phyloP scores from a whole-genome alignment of 2,113 vertebrate genomes.

The Rhizomys pruinosus region DNA sequence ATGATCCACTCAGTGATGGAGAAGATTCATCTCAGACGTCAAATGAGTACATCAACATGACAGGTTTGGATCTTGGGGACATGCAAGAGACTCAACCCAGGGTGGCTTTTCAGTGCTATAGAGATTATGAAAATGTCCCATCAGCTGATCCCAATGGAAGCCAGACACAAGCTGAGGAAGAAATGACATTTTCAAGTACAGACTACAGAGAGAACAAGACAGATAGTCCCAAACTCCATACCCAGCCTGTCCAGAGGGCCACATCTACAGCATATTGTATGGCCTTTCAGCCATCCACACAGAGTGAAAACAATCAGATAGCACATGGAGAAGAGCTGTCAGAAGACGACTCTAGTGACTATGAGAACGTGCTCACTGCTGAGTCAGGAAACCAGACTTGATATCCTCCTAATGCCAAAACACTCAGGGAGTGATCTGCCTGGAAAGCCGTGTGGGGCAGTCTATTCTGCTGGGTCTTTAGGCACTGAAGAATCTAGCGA shows the following conservation, averaged over 20 bases:
- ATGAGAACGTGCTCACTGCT: slow-evolving; percentile 55
- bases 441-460: neutral
- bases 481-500: neutral
- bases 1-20: slow-evolving; percentile 17
- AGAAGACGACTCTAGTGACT: slow-evolving; percentile 46
- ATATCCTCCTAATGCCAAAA: neutral
- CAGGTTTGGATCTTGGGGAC: slow-evolving; percentile 15
- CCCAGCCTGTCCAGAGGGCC: neutral
- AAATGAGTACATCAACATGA: slow-evolving; percentile 75
- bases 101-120: neutral
- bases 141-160: neutral
- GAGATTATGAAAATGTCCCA: slow-evolving; percentile 74
- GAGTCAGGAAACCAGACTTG: neutral
- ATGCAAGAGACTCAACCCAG: neutral
- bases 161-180: neutral
- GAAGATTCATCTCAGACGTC: slow-evolving; percentile 72
- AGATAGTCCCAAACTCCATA: neutral
- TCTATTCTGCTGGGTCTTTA: neutral
- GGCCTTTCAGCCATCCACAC: neutral
- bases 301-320: neutral
- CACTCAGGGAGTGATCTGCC: neutral
- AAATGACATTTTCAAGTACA: neutral
- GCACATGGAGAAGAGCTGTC: neutral
- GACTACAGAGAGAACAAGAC: neutral
- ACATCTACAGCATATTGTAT: neutral